Percentiles rank a stretch among this genome's conserved stretches.
These are phyloP conservation scores for Raphicerus campestris DNA, from an alignment of 2,113 vertebrate species.

Conservation along the genomic window DNA sequence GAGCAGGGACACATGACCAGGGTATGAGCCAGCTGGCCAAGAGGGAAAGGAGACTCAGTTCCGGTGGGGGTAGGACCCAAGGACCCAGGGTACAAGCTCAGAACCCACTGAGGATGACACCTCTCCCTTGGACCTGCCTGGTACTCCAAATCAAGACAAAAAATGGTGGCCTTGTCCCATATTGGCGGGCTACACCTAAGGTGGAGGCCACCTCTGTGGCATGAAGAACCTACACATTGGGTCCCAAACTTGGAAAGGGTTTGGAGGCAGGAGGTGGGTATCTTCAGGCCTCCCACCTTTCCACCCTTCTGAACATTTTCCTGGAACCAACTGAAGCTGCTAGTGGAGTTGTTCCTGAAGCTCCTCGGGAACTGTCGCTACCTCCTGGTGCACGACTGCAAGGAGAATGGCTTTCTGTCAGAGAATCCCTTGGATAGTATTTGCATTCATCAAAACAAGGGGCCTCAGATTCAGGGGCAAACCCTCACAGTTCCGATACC, in stretches of 20 bases:
- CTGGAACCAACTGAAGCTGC: slow-evolving; percentile 9
- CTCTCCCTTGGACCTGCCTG: background rate
- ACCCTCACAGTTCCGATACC: background rate
- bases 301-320: background rate
- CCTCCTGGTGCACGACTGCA: background rate
- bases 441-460: background rate
- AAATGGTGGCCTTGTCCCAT: background rate
- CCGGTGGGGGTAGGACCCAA: background rate
- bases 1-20: background rate
- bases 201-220: too few species aligned
- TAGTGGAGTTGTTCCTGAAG: background rate
- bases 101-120: background rate
- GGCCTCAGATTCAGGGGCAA: slow-evolving; percentile 3
- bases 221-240: background rate
- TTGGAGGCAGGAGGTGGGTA: background rate
- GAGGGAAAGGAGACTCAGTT: background rate
- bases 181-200: background rate
- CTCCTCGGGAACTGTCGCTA: background rate
- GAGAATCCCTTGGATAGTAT: background rate
- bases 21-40: background rate
- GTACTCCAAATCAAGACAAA: background rate
- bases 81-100: background rate
- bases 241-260: background rate
- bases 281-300: background rate
- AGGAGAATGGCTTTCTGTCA: background rate